A percentile compares a stretch with the other conserved stretches of the same genome.
These are phyloP conservation scores for Rhegmatorhina hoffmannsi DNA, from an alignment of 2,113 vertebrate species.

Conservation along the genomic window DNA sequence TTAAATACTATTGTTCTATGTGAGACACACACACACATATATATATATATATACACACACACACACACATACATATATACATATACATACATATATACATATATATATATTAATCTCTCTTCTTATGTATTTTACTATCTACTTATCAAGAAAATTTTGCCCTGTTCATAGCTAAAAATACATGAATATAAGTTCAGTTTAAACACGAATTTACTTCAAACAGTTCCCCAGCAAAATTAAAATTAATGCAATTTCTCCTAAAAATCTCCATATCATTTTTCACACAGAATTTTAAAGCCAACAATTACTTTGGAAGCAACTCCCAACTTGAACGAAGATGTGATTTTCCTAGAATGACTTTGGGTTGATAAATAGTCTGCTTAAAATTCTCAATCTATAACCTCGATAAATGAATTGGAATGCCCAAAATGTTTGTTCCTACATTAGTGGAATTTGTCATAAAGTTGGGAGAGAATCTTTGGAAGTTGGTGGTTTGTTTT, in stretches of 20 bases:
- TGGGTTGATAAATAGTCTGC: not conserved
- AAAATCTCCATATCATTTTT: not conserved
- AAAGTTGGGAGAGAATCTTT: not conserved
- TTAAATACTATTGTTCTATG: not conserved
- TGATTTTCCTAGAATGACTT: constrained; percentile 24
- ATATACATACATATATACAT: too few species aligned
- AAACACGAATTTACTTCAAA: not conserved
- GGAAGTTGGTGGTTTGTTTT: not conserved
- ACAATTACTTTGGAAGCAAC: constrained; percentile 1
- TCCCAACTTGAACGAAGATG: constrained; percentile 10
- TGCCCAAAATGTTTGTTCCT: not conserved
- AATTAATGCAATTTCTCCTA: not conserved
- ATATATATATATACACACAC: too few species aligned
- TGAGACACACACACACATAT: not conserved
- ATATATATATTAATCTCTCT: not conserved
- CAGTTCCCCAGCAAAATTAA: not conserved
- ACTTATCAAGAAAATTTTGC: not conserved
- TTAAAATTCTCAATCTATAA: constrained; percentile 49
- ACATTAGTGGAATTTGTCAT: not conserved
- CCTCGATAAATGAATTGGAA: not conserved
- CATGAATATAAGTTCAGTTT: not conserved
- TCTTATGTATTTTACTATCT: not conserved
- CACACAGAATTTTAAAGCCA: not conserved
- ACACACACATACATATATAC: not conserved
- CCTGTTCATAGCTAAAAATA: not conserved